phyloP scores from a whole-genome alignment of 2,888 invertebrate species.

The Nebria salina region DNA sequence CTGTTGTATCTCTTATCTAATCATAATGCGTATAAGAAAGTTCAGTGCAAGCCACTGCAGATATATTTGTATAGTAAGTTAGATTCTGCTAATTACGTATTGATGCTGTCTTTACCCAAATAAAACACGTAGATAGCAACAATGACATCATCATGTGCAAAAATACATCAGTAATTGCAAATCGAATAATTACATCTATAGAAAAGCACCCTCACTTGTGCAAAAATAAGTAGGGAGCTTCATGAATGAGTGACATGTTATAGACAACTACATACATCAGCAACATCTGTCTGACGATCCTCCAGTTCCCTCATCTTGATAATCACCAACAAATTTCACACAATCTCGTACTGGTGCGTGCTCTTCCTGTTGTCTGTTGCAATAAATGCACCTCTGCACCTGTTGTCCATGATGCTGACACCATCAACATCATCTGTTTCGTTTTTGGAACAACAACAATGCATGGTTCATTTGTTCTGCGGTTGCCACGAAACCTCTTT shows the following conservation, averaged over 20 bases:
- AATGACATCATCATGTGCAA: background rate
- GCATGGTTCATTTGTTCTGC: background rate
- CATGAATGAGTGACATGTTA: background rate
- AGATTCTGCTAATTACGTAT: too few species aligned
- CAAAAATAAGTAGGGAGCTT: background rate
- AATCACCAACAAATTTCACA: background rate
- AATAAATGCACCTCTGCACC: background rate
- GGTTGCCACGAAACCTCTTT: background rate
- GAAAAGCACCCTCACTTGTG: background rate
- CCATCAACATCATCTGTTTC: background rate
- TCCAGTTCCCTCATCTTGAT: background rate
- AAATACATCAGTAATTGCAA: background rate
- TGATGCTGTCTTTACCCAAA: background rate
- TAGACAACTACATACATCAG: background rate
- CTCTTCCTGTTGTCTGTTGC: background rate
- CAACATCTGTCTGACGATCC: background rate
- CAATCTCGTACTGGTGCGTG: background rate
- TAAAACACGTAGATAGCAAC: background rate
- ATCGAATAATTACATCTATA: conserved; percentile 1
- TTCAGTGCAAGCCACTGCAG: too few species aligned
- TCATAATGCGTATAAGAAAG: too few species aligned
- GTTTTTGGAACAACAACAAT: background rate
- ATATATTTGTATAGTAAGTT: too few species aligned
- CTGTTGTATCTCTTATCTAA: too few species aligned
- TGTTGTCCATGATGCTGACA: background rate